These are phyloP conservation scores for Zoanthus sansibaricus DNA, from an alignment of 92 coral and sea anemone species.

Conservation along the genomic window DNA sequence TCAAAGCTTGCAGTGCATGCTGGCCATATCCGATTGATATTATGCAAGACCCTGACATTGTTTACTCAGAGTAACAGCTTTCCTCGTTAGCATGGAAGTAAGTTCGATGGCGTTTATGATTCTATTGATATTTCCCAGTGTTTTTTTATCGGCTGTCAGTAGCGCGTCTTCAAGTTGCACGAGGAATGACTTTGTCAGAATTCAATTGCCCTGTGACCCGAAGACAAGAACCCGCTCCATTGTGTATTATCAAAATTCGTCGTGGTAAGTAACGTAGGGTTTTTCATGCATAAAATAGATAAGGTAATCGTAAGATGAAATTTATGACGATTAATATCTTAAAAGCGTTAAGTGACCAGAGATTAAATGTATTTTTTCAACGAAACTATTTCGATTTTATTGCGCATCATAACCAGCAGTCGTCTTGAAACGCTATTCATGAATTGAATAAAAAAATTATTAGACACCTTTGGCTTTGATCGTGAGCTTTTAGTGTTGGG, in stretches of 20 bases:
- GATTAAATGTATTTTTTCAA: not conserved
- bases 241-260: constrained; percentile 32
- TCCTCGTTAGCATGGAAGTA: constrained; percentile 5
- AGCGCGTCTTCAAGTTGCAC: constrained; percentile 28
- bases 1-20: constrained; percentile 47
- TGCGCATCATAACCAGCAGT: not conserved
- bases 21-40: not conserved
- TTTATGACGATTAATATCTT: not conserved
- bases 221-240: constrained; percentile 34
- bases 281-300: not conserved
- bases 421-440: not conserved
- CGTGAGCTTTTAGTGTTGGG: not conserved
- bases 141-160: not conserved
- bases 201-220: constrained; percentile 59
- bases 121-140: not conserved
- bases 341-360: not conserved
- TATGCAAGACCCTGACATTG: not conserved
- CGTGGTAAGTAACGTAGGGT: constrained; percentile 53
- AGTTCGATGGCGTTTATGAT: not conserved
- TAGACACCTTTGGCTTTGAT: not conserved
- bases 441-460: not conserved
- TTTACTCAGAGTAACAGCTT: constrained; percentile 3
- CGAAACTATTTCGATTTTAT: not conserved
- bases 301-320: not conserved
- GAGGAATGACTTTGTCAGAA: constrained; percentile 28